Conservation (phyloP, 2,113 vertebrate species). For the Calypte anna region DNA sequence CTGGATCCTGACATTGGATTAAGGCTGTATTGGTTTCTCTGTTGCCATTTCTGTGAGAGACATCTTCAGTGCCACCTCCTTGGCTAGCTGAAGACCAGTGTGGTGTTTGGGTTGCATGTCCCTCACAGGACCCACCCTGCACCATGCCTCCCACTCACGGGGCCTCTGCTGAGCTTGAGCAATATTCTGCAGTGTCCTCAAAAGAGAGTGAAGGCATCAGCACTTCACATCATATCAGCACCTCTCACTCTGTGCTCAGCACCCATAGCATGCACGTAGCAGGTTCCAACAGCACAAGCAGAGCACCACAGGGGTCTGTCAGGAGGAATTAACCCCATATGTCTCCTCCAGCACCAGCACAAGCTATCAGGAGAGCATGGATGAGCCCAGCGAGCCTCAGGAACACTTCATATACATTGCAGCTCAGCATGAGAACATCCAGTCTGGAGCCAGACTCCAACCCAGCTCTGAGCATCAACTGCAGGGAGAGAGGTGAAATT, state of each 20-base stretch:
- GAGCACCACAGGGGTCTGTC: neutral
- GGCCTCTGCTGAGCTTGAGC: neutral
- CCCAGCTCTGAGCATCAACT: neutral
- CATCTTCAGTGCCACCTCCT: neutral
- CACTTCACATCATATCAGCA: neutral
- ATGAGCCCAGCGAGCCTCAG: neutral
- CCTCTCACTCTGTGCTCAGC: neutral
- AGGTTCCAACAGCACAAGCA: neutral
- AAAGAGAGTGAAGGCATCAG: neutral
- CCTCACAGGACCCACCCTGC: neutral
- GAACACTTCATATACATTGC: neutral
- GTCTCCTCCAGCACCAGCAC: neutral
- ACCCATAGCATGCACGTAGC: accelerated
- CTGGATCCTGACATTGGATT: neutral
- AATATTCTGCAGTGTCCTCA: neutral
- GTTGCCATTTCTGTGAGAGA: neutral
- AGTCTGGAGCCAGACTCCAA: neutral
- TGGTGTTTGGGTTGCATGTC: neutral
- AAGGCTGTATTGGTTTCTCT: neutral
- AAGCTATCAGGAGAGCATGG: neutral
- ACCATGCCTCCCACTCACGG: neutral
- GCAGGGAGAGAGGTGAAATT: slow-evolving; percentile 12
- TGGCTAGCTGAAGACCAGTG: neutral
- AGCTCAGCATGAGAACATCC: neutral
- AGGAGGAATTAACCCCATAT: neutral